phyloP scores from a whole-genome alignment of 1,140 invertebrate species.

The Drosophila setifemur region DNA sequence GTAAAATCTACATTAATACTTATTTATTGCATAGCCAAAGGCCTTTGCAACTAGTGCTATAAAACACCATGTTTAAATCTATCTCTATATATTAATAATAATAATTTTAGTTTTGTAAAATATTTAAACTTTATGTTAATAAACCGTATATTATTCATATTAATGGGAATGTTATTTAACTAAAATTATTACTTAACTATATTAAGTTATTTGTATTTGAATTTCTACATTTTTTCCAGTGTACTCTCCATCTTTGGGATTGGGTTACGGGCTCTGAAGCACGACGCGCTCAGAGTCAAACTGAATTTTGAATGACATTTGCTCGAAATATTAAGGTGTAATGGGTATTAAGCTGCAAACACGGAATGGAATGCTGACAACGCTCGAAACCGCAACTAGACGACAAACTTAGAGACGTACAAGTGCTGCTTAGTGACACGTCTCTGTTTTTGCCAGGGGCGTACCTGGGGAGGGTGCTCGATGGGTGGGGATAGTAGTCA shows the following conservation, averaged over 20 bases:
- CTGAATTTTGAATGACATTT: slow-evolving; percentile 74
- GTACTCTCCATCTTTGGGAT: slow-evolving; percentile 32
- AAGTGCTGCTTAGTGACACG: slow-evolving; percentile 75
- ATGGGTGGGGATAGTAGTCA: slow-evolving; percentile 10
- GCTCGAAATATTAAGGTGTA: slow-evolving; percentile 79
- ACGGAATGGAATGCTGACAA: slow-evolving; percentile 56
- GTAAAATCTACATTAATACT: no score
- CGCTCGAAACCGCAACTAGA: slow-evolving; percentile 52
- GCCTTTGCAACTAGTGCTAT: no score
- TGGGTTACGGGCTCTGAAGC: slow-evolving; percentile 53
- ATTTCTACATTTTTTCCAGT: background rate
- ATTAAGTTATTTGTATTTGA: background rate
- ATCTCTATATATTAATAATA: no score
- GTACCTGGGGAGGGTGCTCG: background rate
- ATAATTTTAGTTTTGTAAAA: no score
- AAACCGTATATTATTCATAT: no score
- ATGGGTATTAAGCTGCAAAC: slow-evolving; percentile 67
- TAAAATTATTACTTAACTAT: no score
- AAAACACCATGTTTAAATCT: no score
- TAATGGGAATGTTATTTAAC: no score
- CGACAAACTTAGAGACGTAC: slow-evolving; percentile 39
- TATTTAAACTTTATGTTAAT: no score
- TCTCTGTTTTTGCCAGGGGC: slow-evolving; percentile 24
- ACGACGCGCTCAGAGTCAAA: slow-evolving; percentile 55
- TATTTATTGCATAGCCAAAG: no score